Conservation (phyloP, 2,797 vertebrate species). For the Pseudotriccus pelzelni region DNA sequence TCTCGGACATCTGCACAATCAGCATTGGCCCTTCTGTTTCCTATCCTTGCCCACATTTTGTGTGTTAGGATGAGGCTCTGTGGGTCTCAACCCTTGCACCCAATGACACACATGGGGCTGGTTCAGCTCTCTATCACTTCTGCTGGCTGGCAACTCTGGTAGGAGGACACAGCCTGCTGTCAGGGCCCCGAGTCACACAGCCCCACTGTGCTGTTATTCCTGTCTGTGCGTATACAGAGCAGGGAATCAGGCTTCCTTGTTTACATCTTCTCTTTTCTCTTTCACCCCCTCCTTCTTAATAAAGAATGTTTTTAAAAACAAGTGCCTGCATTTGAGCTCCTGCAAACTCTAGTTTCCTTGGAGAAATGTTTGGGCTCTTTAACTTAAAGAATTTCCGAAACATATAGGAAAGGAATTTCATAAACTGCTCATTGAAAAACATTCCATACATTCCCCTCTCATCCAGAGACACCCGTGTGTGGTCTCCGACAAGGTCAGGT, state of each 20-base stretch:
- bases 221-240: not conserved
- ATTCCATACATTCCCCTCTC: slow-evolving; percentile 75
- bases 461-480: slow-evolving; percentile 75
- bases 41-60: not conserved
- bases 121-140: not conserved
- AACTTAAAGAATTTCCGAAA: slow-evolving; percentile 70
- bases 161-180: slow-evolving; percentile 5
- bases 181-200: not conserved
- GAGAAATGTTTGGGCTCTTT: slow-evolving; percentile 59
- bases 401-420: slow-evolving; percentile 75
- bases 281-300: slow-evolving; percentile 17
- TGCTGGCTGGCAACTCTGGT: not conserved
- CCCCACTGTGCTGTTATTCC: slow-evolving; percentile 17
- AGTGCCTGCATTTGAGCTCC: slow-evolving; percentile 53
- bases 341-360: slow-evolving; percentile 57
- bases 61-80: not conserved
- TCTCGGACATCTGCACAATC: not conserved
- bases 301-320: slow-evolving; percentile 68
- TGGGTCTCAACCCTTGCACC: not conserved
- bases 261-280: slow-evolving; percentile 67
- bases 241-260: slow-evolving; percentile 55
- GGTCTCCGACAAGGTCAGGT: slow-evolving; percentile 73
- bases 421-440: slow-evolving; percentile 75
- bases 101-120: accelerated
- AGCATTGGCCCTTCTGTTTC: not conserved